phyloP scores from a whole-genome alignment of 2,888 invertebrate genomes.

The Aromia moschata region DNA sequence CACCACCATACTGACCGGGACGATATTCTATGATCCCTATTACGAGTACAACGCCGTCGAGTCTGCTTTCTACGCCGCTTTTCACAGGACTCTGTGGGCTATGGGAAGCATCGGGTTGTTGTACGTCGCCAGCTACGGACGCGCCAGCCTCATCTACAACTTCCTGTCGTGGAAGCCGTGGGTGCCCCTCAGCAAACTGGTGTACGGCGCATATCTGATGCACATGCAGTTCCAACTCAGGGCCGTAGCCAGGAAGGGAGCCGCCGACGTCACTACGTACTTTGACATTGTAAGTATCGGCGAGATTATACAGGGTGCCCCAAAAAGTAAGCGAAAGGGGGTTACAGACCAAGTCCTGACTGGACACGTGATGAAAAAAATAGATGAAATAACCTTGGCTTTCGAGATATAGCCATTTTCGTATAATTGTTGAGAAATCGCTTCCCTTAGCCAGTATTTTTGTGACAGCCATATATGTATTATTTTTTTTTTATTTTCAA shows the following conservation, averaged over 20 bases:
- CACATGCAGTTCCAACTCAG: constrained; percentile 67
- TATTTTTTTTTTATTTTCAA: too few relatives aligned
- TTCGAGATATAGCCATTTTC: too few relatives aligned
- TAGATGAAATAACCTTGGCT: too few relatives aligned
- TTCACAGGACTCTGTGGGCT: constrained; percentile 69
- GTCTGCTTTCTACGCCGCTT: constrained; percentile 67
- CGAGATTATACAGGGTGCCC: too few relatives aligned
- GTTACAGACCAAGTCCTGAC: too few relatives aligned
- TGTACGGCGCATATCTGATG: constrained; percentile 69
- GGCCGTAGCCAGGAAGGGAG: constrained; percentile 64
- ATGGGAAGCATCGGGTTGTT: constrained; percentile 64
- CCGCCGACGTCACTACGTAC: constrained; percentile 60
- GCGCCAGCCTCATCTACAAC: constrained; percentile 55
- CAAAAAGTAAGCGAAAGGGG: too few relatives aligned
- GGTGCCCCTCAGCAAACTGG: constrained; percentile 68
- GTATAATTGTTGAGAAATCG: too few relatives aligned
- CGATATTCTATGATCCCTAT: constrained; percentile 64
- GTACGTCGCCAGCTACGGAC: constrained; percentile 66
- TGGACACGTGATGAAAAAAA: too few relatives aligned
- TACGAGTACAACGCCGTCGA: constrained; percentile 65
- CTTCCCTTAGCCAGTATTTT: too few relatives aligned
- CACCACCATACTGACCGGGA: constrained; percentile 63
- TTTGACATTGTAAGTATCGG: constrained; percentile 58
- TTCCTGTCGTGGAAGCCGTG: constrained; percentile 69
- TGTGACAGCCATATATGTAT: too few relatives aligned